Conservation (phyloP, 1,140 invertebrate species). For the Apis florea region DNA sequence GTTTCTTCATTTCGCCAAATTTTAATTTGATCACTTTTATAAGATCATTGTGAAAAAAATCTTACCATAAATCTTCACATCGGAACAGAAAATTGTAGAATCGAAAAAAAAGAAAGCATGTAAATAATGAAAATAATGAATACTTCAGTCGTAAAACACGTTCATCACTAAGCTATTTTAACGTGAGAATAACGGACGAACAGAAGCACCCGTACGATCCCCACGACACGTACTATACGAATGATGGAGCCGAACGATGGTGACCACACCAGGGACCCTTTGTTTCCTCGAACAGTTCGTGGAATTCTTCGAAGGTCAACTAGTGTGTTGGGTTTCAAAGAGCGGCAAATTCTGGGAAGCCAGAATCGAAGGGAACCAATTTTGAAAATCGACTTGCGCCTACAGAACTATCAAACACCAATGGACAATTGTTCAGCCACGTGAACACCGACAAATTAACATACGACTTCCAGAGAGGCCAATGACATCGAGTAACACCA, state of each 20-base stretch:
- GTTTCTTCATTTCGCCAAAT: not conserved
- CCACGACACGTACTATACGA: constrained; percentile 51
- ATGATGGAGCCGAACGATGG: constrained; percentile 49
- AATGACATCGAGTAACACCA: constrained; percentile 73
- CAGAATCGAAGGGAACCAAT: constrained; percentile 27
- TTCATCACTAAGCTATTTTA: constrained; percentile 19
- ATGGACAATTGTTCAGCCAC: constrained; percentile 46
- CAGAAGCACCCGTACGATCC: constrained; percentile 26
- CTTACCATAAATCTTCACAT: not conserved
- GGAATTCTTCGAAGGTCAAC: constrained; percentile 66
- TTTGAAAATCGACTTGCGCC: constrained; percentile 12
- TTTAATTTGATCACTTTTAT: not conserved
- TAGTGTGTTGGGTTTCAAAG: constrained; percentile 50
- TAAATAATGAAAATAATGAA: not conserved
- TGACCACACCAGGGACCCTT: constrained; percentile 50
- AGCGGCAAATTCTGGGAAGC: constrained; percentile 48
- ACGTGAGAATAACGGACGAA: constrained; percentile 36
- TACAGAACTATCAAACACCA: not conserved
- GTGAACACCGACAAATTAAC: constrained; percentile 66
- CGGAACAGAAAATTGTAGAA: not conserved
- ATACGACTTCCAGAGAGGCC: constrained; percentile 68
- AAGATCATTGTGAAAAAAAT: constrained; percentile 14
- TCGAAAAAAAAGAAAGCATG: not conserved
- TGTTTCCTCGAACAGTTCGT: constrained; percentile 66
- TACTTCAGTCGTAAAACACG: not conserved